Evolutionary conservation across 2,113 vertebrate genomes (phyloP).

Genomic region (Aplodontia rufa): DNA sequence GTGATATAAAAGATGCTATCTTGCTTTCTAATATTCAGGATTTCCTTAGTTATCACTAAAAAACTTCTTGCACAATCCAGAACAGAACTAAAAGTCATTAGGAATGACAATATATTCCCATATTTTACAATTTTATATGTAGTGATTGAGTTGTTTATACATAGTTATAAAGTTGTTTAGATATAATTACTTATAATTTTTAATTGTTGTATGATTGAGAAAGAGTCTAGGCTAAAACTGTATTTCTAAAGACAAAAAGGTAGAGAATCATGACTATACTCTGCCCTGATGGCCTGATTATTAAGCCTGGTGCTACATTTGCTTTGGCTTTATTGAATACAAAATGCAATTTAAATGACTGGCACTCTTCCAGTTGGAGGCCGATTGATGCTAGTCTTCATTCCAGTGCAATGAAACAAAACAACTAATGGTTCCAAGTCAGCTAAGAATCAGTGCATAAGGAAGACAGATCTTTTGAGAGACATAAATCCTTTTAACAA

Average conservation of each 20-base stretch:
- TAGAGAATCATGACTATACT: not conserved
- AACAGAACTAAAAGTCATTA: not conserved
- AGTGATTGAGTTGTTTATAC: not conserved
- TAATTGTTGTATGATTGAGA: not conserved
- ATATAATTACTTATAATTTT: not conserved
- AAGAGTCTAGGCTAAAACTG: not conserved
- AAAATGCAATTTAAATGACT: not conserved
- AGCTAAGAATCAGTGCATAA: not conserved
- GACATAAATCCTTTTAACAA: not conserved
- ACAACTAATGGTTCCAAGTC: not conserved
- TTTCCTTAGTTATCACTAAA: not conserved
- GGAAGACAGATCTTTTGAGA: not conserved
- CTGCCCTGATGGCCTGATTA: not conserved
- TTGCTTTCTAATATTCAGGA: not conserved
- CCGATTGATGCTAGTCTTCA: not conserved
- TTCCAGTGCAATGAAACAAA: not conserved
- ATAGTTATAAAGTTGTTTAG: not conserved
- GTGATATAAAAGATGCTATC: not conserved
- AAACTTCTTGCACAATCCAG: not conserved
- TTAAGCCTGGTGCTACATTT: not conserved
- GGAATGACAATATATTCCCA: not conserved
- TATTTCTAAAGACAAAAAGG: not conserved
- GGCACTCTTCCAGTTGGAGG: not conserved
- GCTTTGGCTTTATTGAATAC: not conserved
- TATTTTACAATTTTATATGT: not conserved